Percentiles rank a stretch among this genome's conserved stretches.
Conservation (phyloP, 2,113 vertebrate species). For the Sinocyclocheilus anophthalmus region DNA sequence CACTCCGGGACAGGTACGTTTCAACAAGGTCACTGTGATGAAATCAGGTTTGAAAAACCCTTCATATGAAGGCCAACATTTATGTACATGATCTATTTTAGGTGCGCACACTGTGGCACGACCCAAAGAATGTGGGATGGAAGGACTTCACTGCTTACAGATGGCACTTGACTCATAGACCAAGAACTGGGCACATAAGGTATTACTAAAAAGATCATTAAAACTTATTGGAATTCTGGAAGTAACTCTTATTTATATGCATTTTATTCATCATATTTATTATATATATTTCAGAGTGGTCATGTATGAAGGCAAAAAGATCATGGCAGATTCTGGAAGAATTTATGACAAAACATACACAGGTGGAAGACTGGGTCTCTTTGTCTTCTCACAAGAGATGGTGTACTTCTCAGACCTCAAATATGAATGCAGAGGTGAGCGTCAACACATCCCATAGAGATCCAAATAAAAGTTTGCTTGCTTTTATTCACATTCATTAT, state of each 20-base stretch:
- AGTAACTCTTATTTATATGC: too few species aligned
- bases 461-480: neutral
- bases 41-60: neutral
- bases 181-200: slow-evolving; percentile 96
- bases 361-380: slow-evolving; percentile 94
- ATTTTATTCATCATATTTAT: too few species aligned
- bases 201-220: slow-evolving; percentile 32
- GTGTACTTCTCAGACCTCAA: slow-evolving; percentile 99
- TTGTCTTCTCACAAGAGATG: slow-evolving; percentile 99
- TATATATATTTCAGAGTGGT: slow-evolving; percentile 82
- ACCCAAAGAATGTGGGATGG: slow-evolving; percentile 95
- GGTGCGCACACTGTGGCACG: slow-evolving; percentile 97
- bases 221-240: too few species aligned
- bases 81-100: slow-evolving; percentile 55
- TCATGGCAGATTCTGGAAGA: slow-evolving; percentile 98
- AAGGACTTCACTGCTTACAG: slow-evolving; percentile 99
- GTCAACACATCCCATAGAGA: neutral
- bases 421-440: slow-evolving; percentile 98
- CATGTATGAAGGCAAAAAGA: slow-evolving; percentile 99
- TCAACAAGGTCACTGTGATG: neutral
- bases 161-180: slow-evolving; percentile 96
- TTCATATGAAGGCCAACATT: neutral
- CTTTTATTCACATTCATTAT: neutral
- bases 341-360: slow-evolving; percentile 98
- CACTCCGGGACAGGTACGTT: slow-evolving; percentile 89